Evolutionary conservation across 2,113 vertebrate species (phyloP).

Genomic region (Uria aalge): DNA sequence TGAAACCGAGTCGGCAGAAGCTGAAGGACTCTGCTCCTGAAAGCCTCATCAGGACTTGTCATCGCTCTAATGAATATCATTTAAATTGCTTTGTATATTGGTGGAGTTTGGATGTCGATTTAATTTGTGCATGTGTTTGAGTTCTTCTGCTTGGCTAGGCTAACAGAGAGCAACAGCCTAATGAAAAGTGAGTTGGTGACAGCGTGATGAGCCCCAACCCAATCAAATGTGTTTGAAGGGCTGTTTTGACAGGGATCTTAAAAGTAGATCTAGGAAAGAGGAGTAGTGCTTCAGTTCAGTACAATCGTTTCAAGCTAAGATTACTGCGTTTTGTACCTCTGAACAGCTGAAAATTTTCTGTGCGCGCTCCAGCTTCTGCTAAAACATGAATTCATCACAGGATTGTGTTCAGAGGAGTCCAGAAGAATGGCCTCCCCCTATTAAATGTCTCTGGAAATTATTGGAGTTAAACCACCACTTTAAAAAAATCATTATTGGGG

Average conservation of each 20-base stretch:
- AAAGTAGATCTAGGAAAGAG: conserved; percentile 71
- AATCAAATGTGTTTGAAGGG: conserved; percentile 90
- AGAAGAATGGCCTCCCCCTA: not conserved
- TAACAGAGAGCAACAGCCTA: conserved; percentile 91
- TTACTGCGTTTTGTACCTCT: conserved; percentile 13
- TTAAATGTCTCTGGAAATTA: not conserved
- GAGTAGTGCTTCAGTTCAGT: conserved; percentile 62
- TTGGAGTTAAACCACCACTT: not conserved
- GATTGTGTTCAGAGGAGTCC: not conserved
- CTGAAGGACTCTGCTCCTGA: conserved; percentile 89
- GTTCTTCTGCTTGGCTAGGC: conserved; percentile 98
- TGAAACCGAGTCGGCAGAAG: conserved; percentile 87
- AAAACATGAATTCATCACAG: not conserved
- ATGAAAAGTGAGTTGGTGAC: conserved; percentile 96
- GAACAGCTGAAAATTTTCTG: not conserved
- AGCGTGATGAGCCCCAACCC: conserved; percentile 89
- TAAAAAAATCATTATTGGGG: not conserved
- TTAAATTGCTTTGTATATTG: conserved; percentile 99
- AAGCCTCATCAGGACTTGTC: conserved; percentile 99
- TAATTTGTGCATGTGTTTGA: conserved; percentile 99
- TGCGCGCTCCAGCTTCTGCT: not conserved
- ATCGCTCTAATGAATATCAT: conserved; percentile 99
- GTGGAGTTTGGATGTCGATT: conserved; percentile 99
- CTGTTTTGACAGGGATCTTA: conserved; percentile 85
- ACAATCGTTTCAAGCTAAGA: conserved; percentile 22